A percentile compares a stretch with the other conserved stretches of the same genome.
Evolutionary conservation across 1,140 invertebrate species (phyloP).

Genomic region (Latrodectus geometricus): DNA sequence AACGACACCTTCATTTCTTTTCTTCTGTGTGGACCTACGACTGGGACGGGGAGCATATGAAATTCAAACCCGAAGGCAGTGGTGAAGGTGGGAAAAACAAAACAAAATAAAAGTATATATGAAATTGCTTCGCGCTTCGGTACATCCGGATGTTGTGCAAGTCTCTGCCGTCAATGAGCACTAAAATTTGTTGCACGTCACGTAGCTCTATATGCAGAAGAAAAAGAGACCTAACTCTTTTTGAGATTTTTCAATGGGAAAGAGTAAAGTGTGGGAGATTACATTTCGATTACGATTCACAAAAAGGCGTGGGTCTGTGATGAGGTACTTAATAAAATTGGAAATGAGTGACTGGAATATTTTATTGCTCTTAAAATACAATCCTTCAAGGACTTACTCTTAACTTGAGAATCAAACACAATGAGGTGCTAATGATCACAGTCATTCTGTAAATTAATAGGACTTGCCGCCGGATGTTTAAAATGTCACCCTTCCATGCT

Average conservation of each 20-base stretch:
- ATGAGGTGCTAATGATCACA: too few relatives aligned
- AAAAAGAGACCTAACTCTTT: conserved; percentile 2
- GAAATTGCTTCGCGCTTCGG: conserved; percentile 14
- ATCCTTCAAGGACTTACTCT: too few relatives aligned
- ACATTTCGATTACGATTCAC: conserved; percentile 4
- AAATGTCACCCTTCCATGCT: too few relatives aligned
- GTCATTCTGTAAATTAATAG: too few relatives aligned
- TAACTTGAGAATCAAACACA: too few relatives aligned
- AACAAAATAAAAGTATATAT: not conserved
- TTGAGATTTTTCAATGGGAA: conserved; percentile 27
- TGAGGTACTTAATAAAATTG: not conserved
- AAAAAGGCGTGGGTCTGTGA: conserved; percentile 21
- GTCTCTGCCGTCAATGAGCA: conserved; percentile 38
- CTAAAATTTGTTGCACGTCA: conserved; percentile 42
- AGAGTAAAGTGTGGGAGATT: conserved; percentile 5
- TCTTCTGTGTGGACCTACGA: too few relatives aligned
- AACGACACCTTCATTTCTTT: conserved; percentile 38
- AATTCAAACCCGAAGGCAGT: not conserved
- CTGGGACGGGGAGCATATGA: not conserved
- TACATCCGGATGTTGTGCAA: conserved; percentile 46
- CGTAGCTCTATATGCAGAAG: not conserved
- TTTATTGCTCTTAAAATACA: too few relatives aligned
- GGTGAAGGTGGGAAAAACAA: conserved; percentile 2
- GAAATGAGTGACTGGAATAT: not conserved
- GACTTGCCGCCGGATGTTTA: too few relatives aligned